These are phyloP conservation scores for Ascaphus truei DNA, from an alignment of 2,113 vertebrate species.

Conservation along the genomic window DNA sequence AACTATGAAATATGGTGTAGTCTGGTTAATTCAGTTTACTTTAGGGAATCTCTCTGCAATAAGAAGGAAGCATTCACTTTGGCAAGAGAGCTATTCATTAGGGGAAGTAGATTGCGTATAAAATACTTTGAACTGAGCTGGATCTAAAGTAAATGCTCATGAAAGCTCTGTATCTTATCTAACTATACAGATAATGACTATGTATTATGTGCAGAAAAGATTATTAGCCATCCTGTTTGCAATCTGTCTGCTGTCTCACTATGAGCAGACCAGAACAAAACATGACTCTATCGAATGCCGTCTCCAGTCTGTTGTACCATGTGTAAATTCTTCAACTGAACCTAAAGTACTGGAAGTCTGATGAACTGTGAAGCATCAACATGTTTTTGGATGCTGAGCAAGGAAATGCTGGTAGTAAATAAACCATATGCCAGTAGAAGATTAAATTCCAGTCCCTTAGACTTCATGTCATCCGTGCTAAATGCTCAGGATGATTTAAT, in stretches of 20 bases:
- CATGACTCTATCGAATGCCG: neutral
- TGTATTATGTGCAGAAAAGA: neutral
- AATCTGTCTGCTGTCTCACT: neutral
- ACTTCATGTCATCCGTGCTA: conserved; percentile 1
- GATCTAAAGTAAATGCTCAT: neutral
- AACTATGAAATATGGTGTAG: neutral
- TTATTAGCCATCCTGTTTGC: neutral
- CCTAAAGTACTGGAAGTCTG: neutral
- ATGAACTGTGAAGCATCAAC: neutral
- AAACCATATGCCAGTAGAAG: neutral
- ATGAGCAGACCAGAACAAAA: neutral
- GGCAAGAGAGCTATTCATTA: conserved; percentile 5
- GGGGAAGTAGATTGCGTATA: neutral
- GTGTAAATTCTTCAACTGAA: neutral
- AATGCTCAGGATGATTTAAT: neutral
- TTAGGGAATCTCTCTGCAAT: neutral
- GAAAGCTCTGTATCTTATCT: neutral
- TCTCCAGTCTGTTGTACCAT: neutral
- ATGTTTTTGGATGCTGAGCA: neutral
- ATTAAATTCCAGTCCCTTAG: neutral
- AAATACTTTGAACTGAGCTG: neutral
- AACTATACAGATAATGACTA: neutral
- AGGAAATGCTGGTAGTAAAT: neutral
- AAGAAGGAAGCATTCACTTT: neutral
- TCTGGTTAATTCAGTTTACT: conserved; percentile 3